phyloP scores from a whole-genome alignment of 1,140 invertebrate genomes.

The Megathymus violae region DNA sequence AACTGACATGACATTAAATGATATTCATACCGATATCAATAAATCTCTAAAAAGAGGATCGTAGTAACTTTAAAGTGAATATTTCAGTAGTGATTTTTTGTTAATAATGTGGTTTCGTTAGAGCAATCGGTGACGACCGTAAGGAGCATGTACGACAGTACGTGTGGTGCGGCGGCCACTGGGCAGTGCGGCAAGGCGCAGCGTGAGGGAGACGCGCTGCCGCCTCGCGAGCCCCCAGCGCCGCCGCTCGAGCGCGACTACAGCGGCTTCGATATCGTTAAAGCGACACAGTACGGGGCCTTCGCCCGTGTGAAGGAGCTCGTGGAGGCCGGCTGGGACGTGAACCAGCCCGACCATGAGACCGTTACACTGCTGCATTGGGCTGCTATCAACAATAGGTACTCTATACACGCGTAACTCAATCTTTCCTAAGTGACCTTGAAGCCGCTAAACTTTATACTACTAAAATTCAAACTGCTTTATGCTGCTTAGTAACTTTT shows the following conservation, averaged over 20 bases:
- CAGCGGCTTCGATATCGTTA: conserved; percentile 95
- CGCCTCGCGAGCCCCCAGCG: conserved; percentile 84
- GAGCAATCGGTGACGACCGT: conserved; percentile 8
- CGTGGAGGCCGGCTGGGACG: conserved; percentile 94
- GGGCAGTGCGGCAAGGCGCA: conserved; percentile 74
- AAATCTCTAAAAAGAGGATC: conserved; percentile 19
- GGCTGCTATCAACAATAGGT: conserved; percentile 98
- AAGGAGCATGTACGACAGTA: conserved; percentile 86
- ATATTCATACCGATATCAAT: conserved; percentile 26
- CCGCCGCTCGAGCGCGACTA: conserved; percentile 88
- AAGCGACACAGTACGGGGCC: conserved; percentile 97
- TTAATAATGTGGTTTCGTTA: conserved; percentile 15
- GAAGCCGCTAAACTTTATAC: not conserved
- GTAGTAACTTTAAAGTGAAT: not conserved
- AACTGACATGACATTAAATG: conserved; percentile 7
- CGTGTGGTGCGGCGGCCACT: conserved; percentile 85
- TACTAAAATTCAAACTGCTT: too few relatives aligned
- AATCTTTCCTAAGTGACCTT: not conserved
- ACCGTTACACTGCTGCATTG: conserved; percentile 99
- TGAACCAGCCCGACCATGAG: conserved; percentile 94
- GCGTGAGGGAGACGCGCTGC: conserved; percentile 57
- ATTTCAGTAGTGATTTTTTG: not conserved
- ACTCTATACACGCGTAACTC: not conserved
- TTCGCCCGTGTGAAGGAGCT: conserved; percentile 93
- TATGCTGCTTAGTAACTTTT: not conserved